phyloP scores from a whole-genome alignment of 2,113 vertebrate species.

The Rhynchomys soricoides region DNA sequence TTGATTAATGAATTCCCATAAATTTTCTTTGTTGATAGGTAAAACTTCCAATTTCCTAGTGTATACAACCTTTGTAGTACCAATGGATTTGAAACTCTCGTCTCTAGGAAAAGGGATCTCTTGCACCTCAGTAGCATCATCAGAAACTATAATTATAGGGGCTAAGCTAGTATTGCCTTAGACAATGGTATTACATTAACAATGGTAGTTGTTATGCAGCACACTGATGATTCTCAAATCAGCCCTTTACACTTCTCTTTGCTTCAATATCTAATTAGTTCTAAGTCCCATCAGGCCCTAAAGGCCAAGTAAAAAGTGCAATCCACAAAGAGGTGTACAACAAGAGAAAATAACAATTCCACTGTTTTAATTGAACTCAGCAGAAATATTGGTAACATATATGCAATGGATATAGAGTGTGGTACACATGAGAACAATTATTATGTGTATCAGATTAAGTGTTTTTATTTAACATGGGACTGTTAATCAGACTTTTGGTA shows the following conservation, averaged over 20 bases:
- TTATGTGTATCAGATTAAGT: no score
- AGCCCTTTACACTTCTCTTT: background rate
- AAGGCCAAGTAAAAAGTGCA: background rate
- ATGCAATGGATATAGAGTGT: background rate
- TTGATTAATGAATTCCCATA: background rate
- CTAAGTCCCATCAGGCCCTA: background rate
- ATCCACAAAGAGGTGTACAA: background rate
- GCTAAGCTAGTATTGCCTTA: background rate
- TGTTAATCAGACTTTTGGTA: background rate
- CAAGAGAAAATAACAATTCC: background rate
- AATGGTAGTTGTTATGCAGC: background rate
- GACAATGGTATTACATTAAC: background rate
- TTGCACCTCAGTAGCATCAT: background rate
- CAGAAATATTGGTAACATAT: background rate
- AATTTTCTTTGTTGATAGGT: no score
- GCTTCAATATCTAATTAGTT: background rate
- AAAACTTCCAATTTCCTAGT: fast-evolving
- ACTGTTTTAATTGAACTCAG: background rate
- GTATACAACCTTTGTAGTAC: background rate
- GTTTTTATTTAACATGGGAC: background rate
- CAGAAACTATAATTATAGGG: background rate
- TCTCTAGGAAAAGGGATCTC: background rate
- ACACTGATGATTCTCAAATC: background rate
- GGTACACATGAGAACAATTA: background rate
- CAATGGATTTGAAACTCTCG: background rate